These are phyloP conservation scores for Lissonota sp. DNA, from an alignment of 2,888 invertebrate genomes.

Conservation along the genomic window DNA sequence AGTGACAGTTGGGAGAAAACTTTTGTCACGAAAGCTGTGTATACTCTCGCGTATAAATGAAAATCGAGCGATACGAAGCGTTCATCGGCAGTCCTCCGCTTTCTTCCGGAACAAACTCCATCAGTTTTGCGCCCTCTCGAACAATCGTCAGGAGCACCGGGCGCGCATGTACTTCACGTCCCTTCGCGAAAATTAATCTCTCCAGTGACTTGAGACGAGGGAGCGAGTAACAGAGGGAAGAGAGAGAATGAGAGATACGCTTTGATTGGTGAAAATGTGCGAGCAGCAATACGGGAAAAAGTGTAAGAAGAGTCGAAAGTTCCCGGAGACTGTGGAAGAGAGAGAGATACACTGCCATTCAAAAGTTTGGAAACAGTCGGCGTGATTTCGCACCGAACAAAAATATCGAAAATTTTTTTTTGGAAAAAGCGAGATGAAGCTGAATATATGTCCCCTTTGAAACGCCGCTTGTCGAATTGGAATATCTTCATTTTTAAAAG, in stretches of 20 bases:
- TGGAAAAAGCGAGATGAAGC: too few relatives aligned
- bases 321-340: slow-evolving; percentile 52
- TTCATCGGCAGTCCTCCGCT: background rate
- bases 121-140: slow-evolving; percentile 27
- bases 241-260: background rate
- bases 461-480: too few relatives aligned
- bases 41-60: background rate
- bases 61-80: background rate
- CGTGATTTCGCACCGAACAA: too few relatives aligned
- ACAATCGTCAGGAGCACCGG: slow-evolving; percentile 40
- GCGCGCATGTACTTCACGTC: slow-evolving; percentile 29
- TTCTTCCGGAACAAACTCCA: background rate
- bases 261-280: slow-evolving; percentile 32
- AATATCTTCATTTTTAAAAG: too few relatives aligned
- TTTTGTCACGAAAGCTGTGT: background rate
- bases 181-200: slow-evolving; percentile 56
- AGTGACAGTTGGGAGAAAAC: too few relatives aligned
- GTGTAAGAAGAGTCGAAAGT: slow-evolving; percentile 19
- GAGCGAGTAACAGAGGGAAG: slow-evolving; percentile 6
- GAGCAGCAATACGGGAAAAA: slow-evolving; percentile 11
- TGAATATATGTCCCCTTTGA: too few relatives aligned
- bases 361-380: too few relatives aligned
- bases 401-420: too few relatives aligned
- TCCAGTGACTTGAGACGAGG: slow-evolving; percentile 11
- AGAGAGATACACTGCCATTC: background rate